Evolutionary conservation across 2,888 invertebrate genomes (phyloP).

Genomic region (Palloptera scutellata): DNA sequence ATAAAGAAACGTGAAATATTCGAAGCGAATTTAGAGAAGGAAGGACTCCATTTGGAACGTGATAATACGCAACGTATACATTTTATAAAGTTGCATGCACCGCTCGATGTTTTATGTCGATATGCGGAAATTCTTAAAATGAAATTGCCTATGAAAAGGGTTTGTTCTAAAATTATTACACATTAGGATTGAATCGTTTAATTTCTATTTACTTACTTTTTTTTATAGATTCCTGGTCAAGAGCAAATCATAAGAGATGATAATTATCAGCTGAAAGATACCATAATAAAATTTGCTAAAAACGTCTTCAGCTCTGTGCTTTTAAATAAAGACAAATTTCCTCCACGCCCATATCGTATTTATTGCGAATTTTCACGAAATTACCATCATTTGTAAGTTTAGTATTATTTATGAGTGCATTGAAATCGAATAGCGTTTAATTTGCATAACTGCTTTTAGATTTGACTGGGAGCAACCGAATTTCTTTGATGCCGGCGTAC

Average conservation of each 20-base stretch:
- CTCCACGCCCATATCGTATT: slow-evolving; percentile 70
- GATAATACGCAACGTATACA: slow-evolving; percentile 71
- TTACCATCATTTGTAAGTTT: slow-evolving; percentile 75
- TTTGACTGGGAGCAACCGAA: slow-evolving; percentile 43
- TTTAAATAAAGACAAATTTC: slow-evolving; percentile 70
- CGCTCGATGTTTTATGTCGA: slow-evolving; percentile 73
- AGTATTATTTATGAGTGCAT: not conserved
- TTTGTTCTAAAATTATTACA: slow-evolving; percentile 51
- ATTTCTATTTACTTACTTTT: slow-evolving; percentile 21
- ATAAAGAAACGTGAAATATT: slow-evolving; percentile 67
- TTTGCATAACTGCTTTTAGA: slow-evolving; percentile 27
- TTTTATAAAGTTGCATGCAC: slow-evolving; percentile 79
- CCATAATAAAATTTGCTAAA: slow-evolving; percentile 65
- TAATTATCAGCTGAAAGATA: slow-evolving; percentile 63
- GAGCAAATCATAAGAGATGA: slow-evolving; percentile 56
- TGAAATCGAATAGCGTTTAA: not conserved
- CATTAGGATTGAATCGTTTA: not conserved
- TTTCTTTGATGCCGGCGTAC: slow-evolving; percentile 73
- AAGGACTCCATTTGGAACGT: slow-evolving; percentile 70
- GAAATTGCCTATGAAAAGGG: slow-evolving; percentile 78
- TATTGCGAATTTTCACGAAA: slow-evolving; percentile 75
- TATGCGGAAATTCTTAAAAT: slow-evolving; percentile 81
- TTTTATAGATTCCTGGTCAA: slow-evolving; percentile 61
- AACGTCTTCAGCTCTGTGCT: slow-evolving; percentile 68
- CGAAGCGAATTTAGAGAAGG: slow-evolving; percentile 70